Conservation (phyloP, 2,888 invertebrate genomes). For the Hydriomena furcata region DNA sequence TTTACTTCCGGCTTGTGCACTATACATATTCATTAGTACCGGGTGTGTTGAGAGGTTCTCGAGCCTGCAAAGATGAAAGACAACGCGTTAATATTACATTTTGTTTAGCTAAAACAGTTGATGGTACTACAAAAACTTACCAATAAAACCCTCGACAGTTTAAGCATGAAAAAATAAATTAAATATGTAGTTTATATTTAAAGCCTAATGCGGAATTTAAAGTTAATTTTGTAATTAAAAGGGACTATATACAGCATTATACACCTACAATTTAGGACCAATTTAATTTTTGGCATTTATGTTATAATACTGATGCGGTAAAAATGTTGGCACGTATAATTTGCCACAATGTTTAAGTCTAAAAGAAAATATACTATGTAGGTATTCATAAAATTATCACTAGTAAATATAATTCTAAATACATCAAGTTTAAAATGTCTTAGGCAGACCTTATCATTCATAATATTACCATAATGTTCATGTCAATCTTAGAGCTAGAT, state of each 20-base stretch:
- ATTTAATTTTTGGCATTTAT: constrained; percentile 73
- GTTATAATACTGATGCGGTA: constrained; percentile 82
- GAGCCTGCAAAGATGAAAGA: constrained; percentile 87
- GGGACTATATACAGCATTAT: constrained; percentile 76
- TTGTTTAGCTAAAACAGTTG: not conserved
- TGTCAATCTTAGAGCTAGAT: constrained; percentile 55
- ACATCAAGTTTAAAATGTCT: constrained; percentile 80
- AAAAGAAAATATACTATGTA: constrained; percentile 75
- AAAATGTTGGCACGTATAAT: constrained; percentile 81
- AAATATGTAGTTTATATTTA: constrained; percentile 45
- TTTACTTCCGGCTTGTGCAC: constrained; percentile 75
- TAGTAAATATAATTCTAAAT: constrained; percentile 72
- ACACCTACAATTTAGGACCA: constrained; percentile 69
- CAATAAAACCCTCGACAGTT: constrained; percentile 73
- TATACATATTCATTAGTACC: constrained; percentile 92
- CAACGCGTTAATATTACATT: constrained; percentile 25
- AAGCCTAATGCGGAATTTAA: constrained; percentile 58
- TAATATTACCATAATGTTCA: constrained; percentile 50
- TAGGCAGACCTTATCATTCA: constrained; percentile 69
- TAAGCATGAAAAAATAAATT: constrained; percentile 78
- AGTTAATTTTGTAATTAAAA: constrained; percentile 38
- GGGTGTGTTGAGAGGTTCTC: constrained; percentile 91
- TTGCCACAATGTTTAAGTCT: constrained; percentile 66
- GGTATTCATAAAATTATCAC: constrained; percentile 67
- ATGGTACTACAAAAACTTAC: constrained; percentile 59